Evolutionary conservation across 2,888 invertebrate genomes (phyloP).

Genomic region (Luffia ferchaultella): DNA sequence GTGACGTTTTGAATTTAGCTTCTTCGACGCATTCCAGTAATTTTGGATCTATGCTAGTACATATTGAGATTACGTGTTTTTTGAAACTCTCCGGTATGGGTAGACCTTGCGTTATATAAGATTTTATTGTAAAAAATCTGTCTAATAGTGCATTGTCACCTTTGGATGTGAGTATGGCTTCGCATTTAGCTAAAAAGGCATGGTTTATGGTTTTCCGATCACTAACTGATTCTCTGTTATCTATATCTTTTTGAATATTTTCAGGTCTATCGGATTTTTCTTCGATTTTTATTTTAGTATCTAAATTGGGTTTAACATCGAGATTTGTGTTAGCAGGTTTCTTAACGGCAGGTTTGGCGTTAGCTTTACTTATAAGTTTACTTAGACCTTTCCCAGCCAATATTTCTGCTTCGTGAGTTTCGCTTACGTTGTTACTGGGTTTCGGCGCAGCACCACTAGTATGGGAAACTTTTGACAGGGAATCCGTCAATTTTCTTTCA

Average conservation of each 20-base stretch:
- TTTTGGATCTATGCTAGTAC: slow-evolving; percentile 45
- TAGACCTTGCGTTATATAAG: slow-evolving; percentile 42
- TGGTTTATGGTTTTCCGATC: slow-evolving; percentile 33
- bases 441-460: too few species aligned
- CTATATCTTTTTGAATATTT: slow-evolving; percentile 8
- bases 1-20: background rate
- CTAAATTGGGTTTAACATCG: background rate
- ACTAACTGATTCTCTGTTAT: slow-evolving; percentile 15
- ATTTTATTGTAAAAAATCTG: slow-evolving; percentile 49
- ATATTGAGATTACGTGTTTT: slow-evolving; percentile 48
- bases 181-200: slow-evolving; percentile 41
- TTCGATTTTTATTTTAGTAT: slow-evolving; percentile 15
- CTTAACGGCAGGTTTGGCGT: slow-evolving; percentile 23
- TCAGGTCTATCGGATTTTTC: slow-evolving; percentile 13
- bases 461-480: slow-evolving; percentile 27
- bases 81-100: slow-evolving; percentile 49
- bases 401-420: slow-evolving; percentile 38
- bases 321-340: slow-evolving; percentile 18
- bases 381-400: slow-evolving; percentile 46
- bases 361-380: slow-evolving; percentile 49
- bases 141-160: slow-evolving; percentile 45
- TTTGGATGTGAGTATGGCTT: slow-evolving; percentile 41
- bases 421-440: slow-evolving; percentile 28
- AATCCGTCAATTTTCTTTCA: slow-evolving; percentile 36
- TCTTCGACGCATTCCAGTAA: slow-evolving; percentile 23